A percentile compares a stretch with the other conserved stretches of the same genome.
phyloP scores from a whole-genome alignment of 2,113 vertebrate genomes.

The Laticauda colubrina region DNA sequence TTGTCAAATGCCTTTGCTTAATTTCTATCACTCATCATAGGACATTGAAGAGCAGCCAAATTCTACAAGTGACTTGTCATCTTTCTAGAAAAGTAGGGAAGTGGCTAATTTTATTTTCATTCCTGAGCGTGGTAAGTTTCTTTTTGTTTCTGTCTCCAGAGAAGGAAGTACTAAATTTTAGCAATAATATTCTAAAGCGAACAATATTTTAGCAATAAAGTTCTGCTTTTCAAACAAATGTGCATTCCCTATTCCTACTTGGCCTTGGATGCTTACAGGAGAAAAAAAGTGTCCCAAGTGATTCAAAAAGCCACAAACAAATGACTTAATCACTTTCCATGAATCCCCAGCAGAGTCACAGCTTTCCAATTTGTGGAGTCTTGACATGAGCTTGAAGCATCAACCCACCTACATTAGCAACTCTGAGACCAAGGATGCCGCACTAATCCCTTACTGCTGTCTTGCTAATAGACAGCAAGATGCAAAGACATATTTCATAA shows the following conservation, averaged over 20 bases:
- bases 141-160: neutral
- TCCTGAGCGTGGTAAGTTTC: neutral
- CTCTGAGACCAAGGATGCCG: conserved; percentile 39
- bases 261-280: neutral
- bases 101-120: neutral
- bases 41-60: neutral
- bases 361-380: neutral
- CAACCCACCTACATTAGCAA: neutral
- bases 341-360: neutral
- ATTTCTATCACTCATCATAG: neutral
- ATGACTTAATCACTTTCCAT: neutral
- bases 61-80: neutral
- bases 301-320: neutral
- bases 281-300: neutral
- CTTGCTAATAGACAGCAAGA: conserved; percentile 33
- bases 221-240: neutral
- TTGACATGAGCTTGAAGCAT: neutral
- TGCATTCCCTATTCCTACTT: neutral
- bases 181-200: neutral
- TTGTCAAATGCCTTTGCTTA: neutral
- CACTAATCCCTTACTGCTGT: neutral
- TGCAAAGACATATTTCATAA: conserved; percentile 27
- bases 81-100: neutral
- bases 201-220: neutral
- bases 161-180: neutral